Evolutionary conservation across 2,888 invertebrate species (phyloP).

Genomic region (Hydropsyche betteni): DNA sequence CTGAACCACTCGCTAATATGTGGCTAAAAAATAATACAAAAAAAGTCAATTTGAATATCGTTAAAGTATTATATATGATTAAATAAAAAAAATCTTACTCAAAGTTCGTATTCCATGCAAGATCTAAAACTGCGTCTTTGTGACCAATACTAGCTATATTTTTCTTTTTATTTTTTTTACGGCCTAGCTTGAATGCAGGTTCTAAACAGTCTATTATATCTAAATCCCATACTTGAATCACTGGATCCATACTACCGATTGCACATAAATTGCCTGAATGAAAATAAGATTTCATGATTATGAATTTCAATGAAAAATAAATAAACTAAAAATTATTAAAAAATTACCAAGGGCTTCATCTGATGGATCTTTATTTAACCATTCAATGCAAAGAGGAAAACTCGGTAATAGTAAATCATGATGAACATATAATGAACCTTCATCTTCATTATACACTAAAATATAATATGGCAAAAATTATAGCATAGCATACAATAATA

Average conservation of each 20-base stretch:
- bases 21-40: constrained; percentile 67
- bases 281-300: background rate
- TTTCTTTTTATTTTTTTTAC: constrained; percentile 77
- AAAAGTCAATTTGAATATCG: constrained; percentile 19
- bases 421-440: constrained; percentile 90
- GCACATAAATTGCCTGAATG: constrained; percentile 84
- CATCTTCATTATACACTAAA: constrained; percentile 87
- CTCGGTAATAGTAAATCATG: constrained; percentile 91
- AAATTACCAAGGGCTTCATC: constrained; percentile 70
- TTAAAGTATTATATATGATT: background rate
- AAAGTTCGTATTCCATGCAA: constrained; percentile 88
- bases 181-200: constrained; percentile 84
- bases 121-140: constrained; percentile 87
- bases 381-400: constrained; percentile 92
- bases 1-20: constrained; percentile 92
- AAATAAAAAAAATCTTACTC: constrained; percentile 62
- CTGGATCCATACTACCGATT: constrained; percentile 90
- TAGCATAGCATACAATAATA: constrained; percentile 3
- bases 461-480: background rate
- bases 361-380: constrained; percentile 87
- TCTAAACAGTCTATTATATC: constrained; percentile 92
- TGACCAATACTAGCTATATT: constrained; percentile 79
- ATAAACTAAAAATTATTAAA: constrained; percentile 35
- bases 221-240: constrained; percentile 96
- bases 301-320: background rate